Evolutionary conservation across 2,113 vertebrate species (phyloP), one percentile per base, ranked within the genome.

Genomic region (Hemiscyllium ocellatum): DNA sequence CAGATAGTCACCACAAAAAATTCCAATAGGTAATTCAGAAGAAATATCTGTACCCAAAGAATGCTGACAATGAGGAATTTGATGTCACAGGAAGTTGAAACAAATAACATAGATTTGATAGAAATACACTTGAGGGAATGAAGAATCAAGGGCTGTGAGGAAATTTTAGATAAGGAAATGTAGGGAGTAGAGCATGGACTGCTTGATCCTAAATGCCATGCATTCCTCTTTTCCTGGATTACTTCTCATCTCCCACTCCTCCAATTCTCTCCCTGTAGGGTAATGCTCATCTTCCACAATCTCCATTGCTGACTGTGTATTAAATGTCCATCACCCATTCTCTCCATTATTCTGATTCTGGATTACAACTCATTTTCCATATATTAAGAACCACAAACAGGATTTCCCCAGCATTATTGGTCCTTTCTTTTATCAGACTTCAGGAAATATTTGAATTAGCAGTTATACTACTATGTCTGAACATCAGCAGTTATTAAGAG

Each of bases 361-460:
- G n/a, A 80, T 37, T 78, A 78, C 33, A n/a, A 12, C 10, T 78
- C 33, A n/a, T n/a, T 33, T 78, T 33, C 76, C 76, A 80, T 2
- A 13, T 19, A 83, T 20, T 83, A 20, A 83, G 37, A 83, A 83
- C 17, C 37, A 42, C 37, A 96, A 96, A 96, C 95, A 56, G 86
- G 52, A 96, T 91, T 96, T 96, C 96, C 96, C 96, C 94, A 95
- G 95, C 96, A 96, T 96, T 83, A 50, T 24, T 86, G 24, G 10
- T 87, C 47, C 85, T 87, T 7, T 87, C 80, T 37, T 52, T 50
- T 12, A 52, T 26, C 52, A 87, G 22, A 5, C 20, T 68, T 61
- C 65, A 66, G n/a, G 50, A 90, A 10, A 61, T n/a, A 19, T 42
- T n/a, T 19, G 52, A 68, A 37, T 65, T n/a, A 93, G 33, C n/a